Conservation (phyloP, 2,797 vertebrate genomes). For the Luscinia luscinia region DNA sequence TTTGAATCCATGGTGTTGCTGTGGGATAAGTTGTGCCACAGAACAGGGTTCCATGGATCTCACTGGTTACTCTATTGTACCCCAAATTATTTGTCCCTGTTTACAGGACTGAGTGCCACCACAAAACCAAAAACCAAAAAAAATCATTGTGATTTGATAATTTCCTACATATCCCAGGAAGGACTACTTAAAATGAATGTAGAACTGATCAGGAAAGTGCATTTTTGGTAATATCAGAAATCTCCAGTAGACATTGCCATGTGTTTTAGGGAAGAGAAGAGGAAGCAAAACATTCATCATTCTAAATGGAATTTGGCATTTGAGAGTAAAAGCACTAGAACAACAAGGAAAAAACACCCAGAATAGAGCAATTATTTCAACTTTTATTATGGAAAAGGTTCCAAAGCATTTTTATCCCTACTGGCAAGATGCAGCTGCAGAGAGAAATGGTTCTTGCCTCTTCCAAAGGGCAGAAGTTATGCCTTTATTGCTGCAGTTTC, state of each 20-base stretch:
- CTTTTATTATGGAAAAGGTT: not conserved
- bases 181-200: not conserved
- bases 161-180: not conserved
- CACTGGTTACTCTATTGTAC: not conserved
- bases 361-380: not conserved
- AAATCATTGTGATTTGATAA: not conserved
- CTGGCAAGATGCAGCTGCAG: not conserved
- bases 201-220: not conserved
- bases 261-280: not conserved
- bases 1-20: not conserved
- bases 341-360: not conserved
- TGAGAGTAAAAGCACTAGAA: not conserved
- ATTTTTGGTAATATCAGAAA: not conserved
- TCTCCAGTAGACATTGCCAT: not conserved
- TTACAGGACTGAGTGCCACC: not conserved
- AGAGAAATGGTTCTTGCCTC: not conserved
- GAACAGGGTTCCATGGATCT: not conserved
- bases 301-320: not conserved
- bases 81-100: not conserved
- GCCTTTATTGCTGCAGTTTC: not conserved
- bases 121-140: not conserved
- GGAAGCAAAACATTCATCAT: not conserved
- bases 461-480: constrained; percentile 16
- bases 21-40: not conserved
- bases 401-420: not conserved